These are phyloP conservation scores for Neostethus bicornis DNA, from an alignment of 2,797 vertebrate genomes.

Conservation along the genomic window DNA sequence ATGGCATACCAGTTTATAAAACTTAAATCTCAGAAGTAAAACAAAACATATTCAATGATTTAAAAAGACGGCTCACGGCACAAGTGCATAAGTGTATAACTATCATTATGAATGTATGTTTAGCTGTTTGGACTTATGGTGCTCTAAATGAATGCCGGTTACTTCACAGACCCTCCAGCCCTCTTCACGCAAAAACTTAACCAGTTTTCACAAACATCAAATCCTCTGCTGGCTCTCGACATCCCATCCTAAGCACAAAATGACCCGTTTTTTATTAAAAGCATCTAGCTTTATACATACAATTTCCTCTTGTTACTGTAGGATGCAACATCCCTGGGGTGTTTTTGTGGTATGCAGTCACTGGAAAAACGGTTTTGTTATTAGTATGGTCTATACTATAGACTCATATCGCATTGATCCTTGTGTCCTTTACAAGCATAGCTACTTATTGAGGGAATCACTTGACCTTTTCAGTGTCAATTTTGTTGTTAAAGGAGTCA, in stretches of 20 bases:
- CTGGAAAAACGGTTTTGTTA: conserved; percentile 37
- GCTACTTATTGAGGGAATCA: conserved; percentile 47
- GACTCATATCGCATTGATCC: conserved; percentile 48
- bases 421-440: conserved; percentile 42
- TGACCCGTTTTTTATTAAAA: conserved; percentile 52
- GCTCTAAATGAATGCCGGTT: conserved; percentile 41
- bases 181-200: conserved; percentile 44
- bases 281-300: conserved; percentile 40
- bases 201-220: conserved; percentile 25
- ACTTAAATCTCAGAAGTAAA: not conserved
- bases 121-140: conserved; percentile 10
- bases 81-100: conserved; percentile 8
- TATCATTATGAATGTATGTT: conserved; percentile 15
- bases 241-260: conserved; percentile 21
- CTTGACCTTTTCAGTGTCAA: conserved; percentile 65
- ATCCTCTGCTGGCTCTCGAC: conserved; percentile 30
- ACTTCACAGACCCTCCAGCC: conserved; percentile 40
- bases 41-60: not conserved
- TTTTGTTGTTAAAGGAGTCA: conserved; percentile 48
- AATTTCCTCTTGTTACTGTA: conserved; percentile 44
- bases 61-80: conserved; percentile 11
- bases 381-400: conserved; percentile 45
- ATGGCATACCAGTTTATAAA: not conserved
- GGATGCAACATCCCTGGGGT: conserved; percentile 19
- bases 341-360: conserved; percentile 35